Evolutionary conservation across 2,797 vertebrate species (phyloP).

Genomic region (Anas flavirostris): DNA sequence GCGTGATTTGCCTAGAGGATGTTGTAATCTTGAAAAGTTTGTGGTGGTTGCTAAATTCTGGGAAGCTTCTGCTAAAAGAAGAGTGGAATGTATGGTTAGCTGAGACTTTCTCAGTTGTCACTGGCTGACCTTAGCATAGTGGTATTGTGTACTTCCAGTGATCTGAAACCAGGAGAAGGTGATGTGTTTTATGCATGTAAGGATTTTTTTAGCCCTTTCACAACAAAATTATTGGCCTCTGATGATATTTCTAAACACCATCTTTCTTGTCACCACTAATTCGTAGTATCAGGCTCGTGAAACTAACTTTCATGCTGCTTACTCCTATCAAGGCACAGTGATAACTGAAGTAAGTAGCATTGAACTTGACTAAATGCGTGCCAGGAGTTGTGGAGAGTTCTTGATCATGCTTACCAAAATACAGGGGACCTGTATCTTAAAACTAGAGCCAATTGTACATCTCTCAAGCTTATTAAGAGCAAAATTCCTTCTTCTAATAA

Average conservation of each 20-base stretch:
- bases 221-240: neutral
- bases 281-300: neutral
- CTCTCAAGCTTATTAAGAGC: neutral
- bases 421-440: neutral
- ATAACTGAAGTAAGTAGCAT: neutral
- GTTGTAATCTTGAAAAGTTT: slow-evolving; percentile 2
- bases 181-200: neutral
- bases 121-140: neutral
- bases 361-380: neutral
- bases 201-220: neutral
- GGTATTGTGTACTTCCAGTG: neutral
- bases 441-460: neutral
- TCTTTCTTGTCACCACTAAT: neutral
- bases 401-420: neutral
- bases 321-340: neutral
- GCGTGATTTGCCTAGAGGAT: neutral
- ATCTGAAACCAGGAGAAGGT: neutral
- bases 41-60: neutral
- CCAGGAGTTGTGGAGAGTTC: neutral
- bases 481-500: neutral
- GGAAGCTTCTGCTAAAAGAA: neutral
- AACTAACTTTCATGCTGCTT: neutral
- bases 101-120: neutral
- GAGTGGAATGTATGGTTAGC: neutral
- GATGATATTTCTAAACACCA: neutral